These are phyloP conservation scores for Echiichthys vipera DNA, from an alignment of 2,797 vertebrate genomes.

Conservation along the genomic window DNA sequence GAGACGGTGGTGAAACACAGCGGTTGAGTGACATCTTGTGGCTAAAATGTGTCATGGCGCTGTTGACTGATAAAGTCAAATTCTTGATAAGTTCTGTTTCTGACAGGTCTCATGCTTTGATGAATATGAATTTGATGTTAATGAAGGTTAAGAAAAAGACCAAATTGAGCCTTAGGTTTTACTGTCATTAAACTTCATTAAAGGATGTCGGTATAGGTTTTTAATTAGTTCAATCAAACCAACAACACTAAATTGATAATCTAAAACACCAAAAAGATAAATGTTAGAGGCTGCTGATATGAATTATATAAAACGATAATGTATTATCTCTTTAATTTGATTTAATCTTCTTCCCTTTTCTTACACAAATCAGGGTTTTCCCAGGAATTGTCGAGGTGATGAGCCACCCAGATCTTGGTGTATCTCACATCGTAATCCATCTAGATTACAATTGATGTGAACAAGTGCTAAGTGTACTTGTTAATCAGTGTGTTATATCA, in stretches of 20 bases:
- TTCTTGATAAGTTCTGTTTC: neutral
- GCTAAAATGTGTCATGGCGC: neutral
- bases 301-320: neutral
- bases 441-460: no score
- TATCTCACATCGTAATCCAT: neutral
- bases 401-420: neutral
- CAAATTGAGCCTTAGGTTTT: no score
- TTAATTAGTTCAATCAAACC: neutral
- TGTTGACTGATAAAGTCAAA: neutral
- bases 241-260: neutral
- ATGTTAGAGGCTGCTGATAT: neutral
- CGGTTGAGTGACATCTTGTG: constrained; percentile 30
- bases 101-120: neutral
- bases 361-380: neutral
- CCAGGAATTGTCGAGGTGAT: neutral
- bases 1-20: neutral
- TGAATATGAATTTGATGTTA: neutral
- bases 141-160: neutral
- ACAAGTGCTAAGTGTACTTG: no score
- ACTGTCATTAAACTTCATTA: neutral
- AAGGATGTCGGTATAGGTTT: neutral
- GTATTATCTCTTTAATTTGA: neutral
- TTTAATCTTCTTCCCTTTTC: neutral
- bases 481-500: no score
- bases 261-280: neutral